These are phyloP conservation scores for Dolichoris vasculosae DNA, from an alignment of 1,140 invertebrate species.

Conservation along the genomic window DNA sequence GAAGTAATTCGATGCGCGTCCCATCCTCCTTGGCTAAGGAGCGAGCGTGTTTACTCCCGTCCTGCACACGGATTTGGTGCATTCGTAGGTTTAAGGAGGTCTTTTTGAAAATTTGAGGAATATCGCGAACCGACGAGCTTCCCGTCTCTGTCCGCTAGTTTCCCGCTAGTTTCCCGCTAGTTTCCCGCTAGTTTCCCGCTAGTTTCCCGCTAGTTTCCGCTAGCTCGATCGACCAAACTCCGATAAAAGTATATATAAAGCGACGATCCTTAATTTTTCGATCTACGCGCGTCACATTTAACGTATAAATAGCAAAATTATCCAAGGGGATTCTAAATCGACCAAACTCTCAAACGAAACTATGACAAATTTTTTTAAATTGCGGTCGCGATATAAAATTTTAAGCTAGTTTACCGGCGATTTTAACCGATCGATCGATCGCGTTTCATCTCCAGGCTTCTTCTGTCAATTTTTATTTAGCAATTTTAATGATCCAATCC, in stretches of 20 bases:
- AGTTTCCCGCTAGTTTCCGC: too few species aligned
- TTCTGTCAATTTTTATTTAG: not conserved
- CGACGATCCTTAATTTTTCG: not conserved
- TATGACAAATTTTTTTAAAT: not conserved
- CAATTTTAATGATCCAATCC: not conserved
- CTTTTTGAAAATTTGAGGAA: too few species aligned
- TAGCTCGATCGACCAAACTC: not conserved
- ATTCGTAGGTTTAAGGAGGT: not conserved
- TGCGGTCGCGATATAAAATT: not conserved
- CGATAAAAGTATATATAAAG: not conserved
- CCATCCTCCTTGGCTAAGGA: not conserved
- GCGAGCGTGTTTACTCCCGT: not conserved
- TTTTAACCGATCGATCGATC: not conserved
- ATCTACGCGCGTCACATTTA: not conserved
- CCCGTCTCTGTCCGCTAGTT: too few species aligned
- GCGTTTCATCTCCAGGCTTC: not conserved
- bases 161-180: too few species aligned
- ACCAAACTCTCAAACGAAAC: not conserved
- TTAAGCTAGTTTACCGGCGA: not conserved
- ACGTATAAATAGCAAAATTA: not conserved
- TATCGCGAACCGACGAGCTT: too few species aligned
- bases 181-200: too few species aligned
- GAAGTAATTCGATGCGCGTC: conserved; percentile 20
- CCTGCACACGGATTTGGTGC: not conserved
- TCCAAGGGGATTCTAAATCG: not conserved